These are phyloP conservation scores for Phalacrocorax aristotelis DNA, from an alignment of 2,113 vertebrate genomes.

Conservation along the genomic window DNA sequence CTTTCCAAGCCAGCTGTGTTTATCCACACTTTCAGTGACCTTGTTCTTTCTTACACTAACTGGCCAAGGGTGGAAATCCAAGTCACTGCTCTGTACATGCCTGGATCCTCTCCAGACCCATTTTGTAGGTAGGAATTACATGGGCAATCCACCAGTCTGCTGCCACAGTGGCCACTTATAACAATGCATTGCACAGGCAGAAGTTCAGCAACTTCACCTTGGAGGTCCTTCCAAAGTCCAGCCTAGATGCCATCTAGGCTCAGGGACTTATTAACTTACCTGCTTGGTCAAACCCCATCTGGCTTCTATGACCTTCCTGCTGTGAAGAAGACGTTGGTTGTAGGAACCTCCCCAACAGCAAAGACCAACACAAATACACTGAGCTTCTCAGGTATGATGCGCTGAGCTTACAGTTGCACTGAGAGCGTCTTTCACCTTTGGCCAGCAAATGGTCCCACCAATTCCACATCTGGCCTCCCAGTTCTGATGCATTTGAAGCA, in stretches of 20 bases:
- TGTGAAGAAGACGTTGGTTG: not conserved
- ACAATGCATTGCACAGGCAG: not conserved
- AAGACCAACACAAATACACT: not conserved
- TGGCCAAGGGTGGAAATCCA: not conserved
- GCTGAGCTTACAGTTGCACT: accelerated
- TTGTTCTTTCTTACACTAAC: not conserved
- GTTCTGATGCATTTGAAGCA: not conserved
- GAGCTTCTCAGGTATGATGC: not conserved
- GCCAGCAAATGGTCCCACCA: not conserved
- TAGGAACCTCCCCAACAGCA: not conserved
- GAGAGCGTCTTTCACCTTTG: not conserved
- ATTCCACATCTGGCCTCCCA: not conserved
- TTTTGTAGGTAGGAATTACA: not conserved
- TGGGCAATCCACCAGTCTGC: not conserved
- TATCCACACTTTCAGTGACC: not conserved
- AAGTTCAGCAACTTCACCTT: not conserved
- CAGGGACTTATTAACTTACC: not conserved
- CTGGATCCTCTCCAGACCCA: not conserved
- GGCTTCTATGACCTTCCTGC: not conserved
- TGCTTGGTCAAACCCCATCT: not conserved
- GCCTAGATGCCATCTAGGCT: too few relatives aligned
- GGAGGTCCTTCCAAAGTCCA: not conserved
- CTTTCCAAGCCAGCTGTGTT: not conserved
- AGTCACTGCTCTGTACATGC: not conserved
- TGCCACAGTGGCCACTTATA: not conserved